Evolutionary conservation across 2,797 vertebrate genomes (phyloP).

Genomic region (Mus caroli): DNA sequence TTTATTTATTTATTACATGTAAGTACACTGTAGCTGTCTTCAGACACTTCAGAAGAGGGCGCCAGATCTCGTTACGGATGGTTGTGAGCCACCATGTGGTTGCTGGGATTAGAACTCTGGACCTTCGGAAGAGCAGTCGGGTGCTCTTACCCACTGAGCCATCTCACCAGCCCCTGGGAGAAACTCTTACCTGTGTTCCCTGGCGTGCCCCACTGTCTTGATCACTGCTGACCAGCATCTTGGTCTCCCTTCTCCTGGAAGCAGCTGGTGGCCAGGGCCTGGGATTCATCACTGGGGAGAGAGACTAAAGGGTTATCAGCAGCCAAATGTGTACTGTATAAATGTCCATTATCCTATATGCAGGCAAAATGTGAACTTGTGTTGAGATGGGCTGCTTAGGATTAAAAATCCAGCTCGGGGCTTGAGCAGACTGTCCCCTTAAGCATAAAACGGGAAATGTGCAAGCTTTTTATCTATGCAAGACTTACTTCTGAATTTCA

Average conservation of each 20-base stretch:
- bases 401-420: background rate
- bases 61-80: too few species aligned
- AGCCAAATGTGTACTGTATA: background rate
- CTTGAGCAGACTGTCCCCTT: background rate
- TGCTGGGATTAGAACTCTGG: too few species aligned
- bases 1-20: too few species aligned
- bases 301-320: background rate
- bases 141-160: too few species aligned
- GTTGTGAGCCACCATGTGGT: too few species aligned
- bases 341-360: background rate
- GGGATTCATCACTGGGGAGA: slow-evolving; percentile 18
- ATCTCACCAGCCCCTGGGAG: too few species aligned
- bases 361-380: background rate
- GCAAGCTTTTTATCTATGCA: background rate
- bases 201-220: background rate
- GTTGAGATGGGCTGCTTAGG: background rate
- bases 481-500: background rate
- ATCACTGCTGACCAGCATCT: fast-evolving
- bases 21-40: too few species aligned
- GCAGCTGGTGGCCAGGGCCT: background rate
- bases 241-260: background rate
- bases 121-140: too few species aligned
- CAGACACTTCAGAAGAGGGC: too few species aligned
- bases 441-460: background rate
- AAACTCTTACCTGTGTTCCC: background rate